A percentile compares a stretch with the other conserved stretches of the same genome.
Evolutionary conservation across 2,888 invertebrate genomes (phyloP).

Genomic region (Brachycybe producta): DNA sequence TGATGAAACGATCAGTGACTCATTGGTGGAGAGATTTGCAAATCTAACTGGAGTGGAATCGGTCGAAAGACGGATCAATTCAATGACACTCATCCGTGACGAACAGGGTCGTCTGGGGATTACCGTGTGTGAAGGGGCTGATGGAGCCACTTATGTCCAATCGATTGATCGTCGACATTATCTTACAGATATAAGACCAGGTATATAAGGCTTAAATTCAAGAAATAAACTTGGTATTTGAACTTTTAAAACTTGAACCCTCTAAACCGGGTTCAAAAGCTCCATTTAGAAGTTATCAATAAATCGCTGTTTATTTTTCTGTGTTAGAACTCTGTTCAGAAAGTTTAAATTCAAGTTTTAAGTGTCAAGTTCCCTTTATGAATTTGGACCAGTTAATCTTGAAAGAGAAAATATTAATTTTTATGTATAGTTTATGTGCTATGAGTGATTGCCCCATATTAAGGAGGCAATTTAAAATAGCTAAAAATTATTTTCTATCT

Average conservation of each 20-base stretch:
- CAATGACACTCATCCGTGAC: not conserved
- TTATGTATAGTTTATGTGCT: not conserved
- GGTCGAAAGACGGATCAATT: not conserved
- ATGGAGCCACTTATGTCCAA: constrained; percentile 7
- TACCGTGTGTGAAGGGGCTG: constrained; percentile 2
- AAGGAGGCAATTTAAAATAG: too few species aligned
- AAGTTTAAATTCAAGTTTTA: too few species aligned
- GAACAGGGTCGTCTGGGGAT: constrained; percentile 1
- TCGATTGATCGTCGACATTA: not conserved
- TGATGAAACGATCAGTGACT: constrained; percentile 3
- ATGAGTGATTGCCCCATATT: too few species aligned
- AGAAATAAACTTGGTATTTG: not conserved
- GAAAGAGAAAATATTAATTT: not conserved
- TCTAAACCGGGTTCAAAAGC: too few species aligned
- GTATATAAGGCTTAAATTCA: not conserved
- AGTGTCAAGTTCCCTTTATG: too few species aligned
- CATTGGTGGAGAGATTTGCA: constrained; percentile 4
- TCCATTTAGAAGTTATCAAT: too few species aligned
- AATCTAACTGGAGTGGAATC: constrained; percentile 10
- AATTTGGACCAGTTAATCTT: too few species aligned
- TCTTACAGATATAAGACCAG: not conserved
- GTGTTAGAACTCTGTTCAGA: too few species aligned
- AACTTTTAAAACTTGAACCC: too few species aligned
- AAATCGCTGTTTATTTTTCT: too few species aligned
- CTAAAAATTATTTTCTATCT: too few species aligned